Percentiles rank a stretch among this genome's conserved stretches.
These are phyloP conservation scores for Rhynchophorus ferrugineus DNA, from an alignment of 1,140 invertebrate species.

Conservation along the genomic window DNA sequence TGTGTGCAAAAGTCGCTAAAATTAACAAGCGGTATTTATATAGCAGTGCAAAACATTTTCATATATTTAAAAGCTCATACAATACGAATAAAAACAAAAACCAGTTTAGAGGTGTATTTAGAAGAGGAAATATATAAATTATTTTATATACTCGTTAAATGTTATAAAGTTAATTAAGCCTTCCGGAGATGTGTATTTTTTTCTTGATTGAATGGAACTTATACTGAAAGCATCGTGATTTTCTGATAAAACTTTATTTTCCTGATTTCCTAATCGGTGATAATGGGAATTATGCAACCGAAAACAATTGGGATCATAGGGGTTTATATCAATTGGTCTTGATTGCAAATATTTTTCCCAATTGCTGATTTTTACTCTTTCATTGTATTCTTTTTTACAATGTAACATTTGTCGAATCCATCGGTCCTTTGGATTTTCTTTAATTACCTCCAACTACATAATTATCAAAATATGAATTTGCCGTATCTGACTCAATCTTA, in stretches of 20 bases:
- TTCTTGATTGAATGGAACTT: not conserved
- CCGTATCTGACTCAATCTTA: not conserved
- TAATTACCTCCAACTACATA: conserved; percentile 8
- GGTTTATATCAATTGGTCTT: conserved; percentile 43
- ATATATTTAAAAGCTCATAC: no score
- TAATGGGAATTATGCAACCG: conserved; percentile 43
- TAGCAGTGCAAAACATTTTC: no score
- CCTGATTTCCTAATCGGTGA: conserved; percentile 38
- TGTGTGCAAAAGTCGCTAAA: conserved; percentile 17
- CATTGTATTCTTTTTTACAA: conserved; percentile 43
- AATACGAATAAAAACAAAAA: no score
- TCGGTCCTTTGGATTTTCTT: conserved; percentile 4
- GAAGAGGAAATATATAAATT: no score
- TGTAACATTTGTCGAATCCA: conserved; percentile 32
- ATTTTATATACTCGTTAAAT: conserved; percentile 3
- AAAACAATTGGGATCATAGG: conserved; percentile 42
- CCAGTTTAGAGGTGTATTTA: no score
- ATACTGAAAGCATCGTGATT: conserved; percentile 41
- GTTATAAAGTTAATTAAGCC: no score
- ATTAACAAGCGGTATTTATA: conserved; percentile 2
- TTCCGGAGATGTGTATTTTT: not conserved
- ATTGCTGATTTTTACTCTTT: conserved; percentile 41
- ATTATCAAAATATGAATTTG: not conserved
- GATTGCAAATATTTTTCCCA: conserved; percentile 41
- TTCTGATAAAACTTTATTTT: conserved; percentile 38